Evolutionary conservation across 1,140 invertebrate genomes (phyloP), one percentile per base, ranked within the genome.

Genomic region (Drosophila arizonae): DNA sequence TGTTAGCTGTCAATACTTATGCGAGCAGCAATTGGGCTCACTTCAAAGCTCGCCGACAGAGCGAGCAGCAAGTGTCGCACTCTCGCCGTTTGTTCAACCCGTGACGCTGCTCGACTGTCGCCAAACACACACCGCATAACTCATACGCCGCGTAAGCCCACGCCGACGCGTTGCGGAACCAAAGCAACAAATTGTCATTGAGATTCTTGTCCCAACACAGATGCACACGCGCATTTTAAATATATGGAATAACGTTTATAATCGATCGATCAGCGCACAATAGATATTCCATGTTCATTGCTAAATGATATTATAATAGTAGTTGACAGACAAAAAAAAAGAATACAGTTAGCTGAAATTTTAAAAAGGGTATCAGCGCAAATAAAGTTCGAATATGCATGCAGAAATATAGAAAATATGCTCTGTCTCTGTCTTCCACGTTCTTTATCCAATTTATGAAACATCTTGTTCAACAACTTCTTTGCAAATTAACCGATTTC

Each of bases 1-100:
- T 86, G 81, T 86, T 78, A 77, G 54, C 79, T 87, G 81, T 87
- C 82, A 86, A 87, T 87, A 48, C 57, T 48, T 33, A 69, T 79
- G 75, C 65, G 74, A 55, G 56, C 62, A 61, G 67, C 69, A 79
- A 76, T 84, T 84, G 80, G 66, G 80, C 79, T 58, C 56, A 72
- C 71, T 76, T 86, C 82, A 87, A 87, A 87, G 84, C 21, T 17
- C 24, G 69, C 82, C 79, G 82, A 69, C 13, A 8, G 36, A 39
- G 50, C 60, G 63, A 11, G 56, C 52, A 73, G 76, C 82, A 87
- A 82, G 82, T 86, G 84, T 79, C 79, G 79, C 67, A 48, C 36
- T 69, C 54, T 30, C 6, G 41, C 33, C 76, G 78, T 74, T 68
- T 80, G 55, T 81, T 78, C 72, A 75, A 80, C 69, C 58, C 63